These are phyloP conservation scores for Procambarus virginalis DNA, from an alignment of 1,140 invertebrate species.

Conservation along the genomic window DNA sequence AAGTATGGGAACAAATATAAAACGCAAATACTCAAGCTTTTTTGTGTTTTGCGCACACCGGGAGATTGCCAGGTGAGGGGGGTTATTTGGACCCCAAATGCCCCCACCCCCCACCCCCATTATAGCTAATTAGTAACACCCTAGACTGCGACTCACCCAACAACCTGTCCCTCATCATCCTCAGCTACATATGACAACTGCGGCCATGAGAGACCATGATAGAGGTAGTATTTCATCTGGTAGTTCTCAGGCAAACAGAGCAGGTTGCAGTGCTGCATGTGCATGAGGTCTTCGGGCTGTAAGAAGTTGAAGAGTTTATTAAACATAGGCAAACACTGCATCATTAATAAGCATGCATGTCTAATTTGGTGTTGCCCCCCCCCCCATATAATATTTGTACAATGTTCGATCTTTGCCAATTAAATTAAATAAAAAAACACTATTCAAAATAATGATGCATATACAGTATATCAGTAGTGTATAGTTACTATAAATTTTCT, in stretches of 20 bases:
- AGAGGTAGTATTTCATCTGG: constrained; percentile 99
- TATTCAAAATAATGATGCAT: not conserved
- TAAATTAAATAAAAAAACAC: not conserved
- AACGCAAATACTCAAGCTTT: too few relatives aligned
- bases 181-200: constrained; percentile 99
- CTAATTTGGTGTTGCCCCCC: not conserved
- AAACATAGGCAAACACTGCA: not conserved
- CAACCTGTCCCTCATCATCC: constrained; percentile 95
- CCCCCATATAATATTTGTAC: not conserved
- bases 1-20: too few relatives aligned
- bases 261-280: constrained; percentile 99
- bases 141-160: constrained; percentile 78
- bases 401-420: too few relatives aligned
- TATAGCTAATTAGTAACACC: too few relatives aligned
- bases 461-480: too few relatives aligned
- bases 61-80: too few relatives aligned
- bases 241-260: constrained; percentile 99
- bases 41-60: too few relatives aligned
- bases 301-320: not conserved
- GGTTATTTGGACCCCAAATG: too few relatives aligned
- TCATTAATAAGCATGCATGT: not conserved
- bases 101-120: too few relatives aligned
- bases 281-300: constrained; percentile 94
- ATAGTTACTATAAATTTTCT: too few relatives aligned
- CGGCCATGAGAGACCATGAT: constrained; percentile 99